A percentile compares a stretch with the other conserved stretches of the same genome.
These are phyloP conservation scores for Liodrosophila aerea DNA, from an alignment of 2,888 invertebrate species.

Conservation along the genomic window DNA sequence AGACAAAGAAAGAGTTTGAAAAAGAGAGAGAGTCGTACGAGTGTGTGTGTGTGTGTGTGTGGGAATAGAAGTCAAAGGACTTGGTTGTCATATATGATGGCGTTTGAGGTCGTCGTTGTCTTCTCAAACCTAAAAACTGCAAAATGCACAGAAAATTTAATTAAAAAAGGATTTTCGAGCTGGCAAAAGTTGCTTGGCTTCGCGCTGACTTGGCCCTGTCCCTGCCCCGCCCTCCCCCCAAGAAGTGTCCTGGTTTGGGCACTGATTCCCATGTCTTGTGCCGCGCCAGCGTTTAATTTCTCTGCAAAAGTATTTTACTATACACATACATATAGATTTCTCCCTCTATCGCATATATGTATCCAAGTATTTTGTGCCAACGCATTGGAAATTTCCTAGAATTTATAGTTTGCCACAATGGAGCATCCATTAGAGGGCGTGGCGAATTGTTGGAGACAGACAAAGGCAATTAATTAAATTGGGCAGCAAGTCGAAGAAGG, in stretches of 20 bases:
- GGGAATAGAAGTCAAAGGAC: slow-evolving; percentile 35
- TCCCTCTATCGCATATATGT: slow-evolving; percentile 8
- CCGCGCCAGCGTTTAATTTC: slow-evolving; percentile 38
- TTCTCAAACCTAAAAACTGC: slow-evolving; percentile 73
- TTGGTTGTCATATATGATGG: slow-evolving; percentile 48
- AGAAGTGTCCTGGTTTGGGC: background rate
- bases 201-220: slow-evolving; percentile 59
- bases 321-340: slow-evolving; percentile 1
- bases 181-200: slow-evolving; percentile 68
- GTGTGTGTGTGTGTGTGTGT: background rate
- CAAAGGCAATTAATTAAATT: slow-evolving; percentile 67
- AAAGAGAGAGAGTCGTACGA: background rate
- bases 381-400: slow-evolving; percentile 59
- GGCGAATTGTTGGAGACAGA: slow-evolving; percentile 59
- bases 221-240: background rate
- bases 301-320: slow-evolving; percentile 22
- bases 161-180: slow-evolving; percentile 73
- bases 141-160: slow-evolving; percentile 75
- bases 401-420: slow-evolving; percentile 61
- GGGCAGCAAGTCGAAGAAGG: slow-evolving; percentile 27
- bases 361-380: slow-evolving; percentile 40
- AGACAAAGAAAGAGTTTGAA: background rate
- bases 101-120: slow-evolving; percentile 35
- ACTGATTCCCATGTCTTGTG: slow-evolving; percentile 27
- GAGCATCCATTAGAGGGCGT: slow-evolving; percentile 35